Evolutionary conservation across 2,888 invertebrate species (phyloP).

Genomic region (Beris chalybata): DNA sequence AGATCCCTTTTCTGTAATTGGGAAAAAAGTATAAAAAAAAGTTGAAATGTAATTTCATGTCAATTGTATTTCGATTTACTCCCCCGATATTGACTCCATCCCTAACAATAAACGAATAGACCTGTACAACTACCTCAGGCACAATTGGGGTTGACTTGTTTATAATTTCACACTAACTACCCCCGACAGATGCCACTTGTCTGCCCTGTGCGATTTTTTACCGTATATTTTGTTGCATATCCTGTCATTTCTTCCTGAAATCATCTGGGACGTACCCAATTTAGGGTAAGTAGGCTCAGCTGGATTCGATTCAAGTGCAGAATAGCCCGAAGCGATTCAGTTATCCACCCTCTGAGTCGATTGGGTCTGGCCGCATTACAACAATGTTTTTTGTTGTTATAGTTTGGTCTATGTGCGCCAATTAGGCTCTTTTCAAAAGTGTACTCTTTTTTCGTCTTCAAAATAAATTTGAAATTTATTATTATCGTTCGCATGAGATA

Average conservation of each 20-base stretch:
- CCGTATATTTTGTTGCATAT: constrained; percentile 6
- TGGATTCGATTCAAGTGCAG: constrained; percentile 19
- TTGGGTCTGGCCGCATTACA: too few relatives aligned
- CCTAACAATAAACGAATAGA: constrained; percentile 11
- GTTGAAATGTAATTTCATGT: constrained; percentile 29
- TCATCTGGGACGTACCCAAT: neutral
- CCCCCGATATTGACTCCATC: constrained; percentile 14
- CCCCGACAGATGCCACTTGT: constrained; percentile 27
- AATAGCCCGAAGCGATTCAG: constrained; percentile 11
- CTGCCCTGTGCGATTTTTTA: constrained; percentile 3
- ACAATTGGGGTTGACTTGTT: constrained; percentile 32
- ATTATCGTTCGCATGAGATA: too few relatives aligned
- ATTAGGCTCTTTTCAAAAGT: too few relatives aligned
- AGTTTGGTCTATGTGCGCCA: too few relatives aligned
- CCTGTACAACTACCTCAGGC: constrained; percentile 24
- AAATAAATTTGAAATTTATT: too few relatives aligned
- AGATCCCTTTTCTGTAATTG: constrained; percentile 27
- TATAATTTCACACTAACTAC: constrained; percentile 35
- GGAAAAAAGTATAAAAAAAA: constrained; percentile 10
- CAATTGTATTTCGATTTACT: constrained; percentile 25
- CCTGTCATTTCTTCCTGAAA: constrained; percentile 6
- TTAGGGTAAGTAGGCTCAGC: constrained; percentile 14
- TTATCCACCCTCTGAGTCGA: too few relatives aligned
- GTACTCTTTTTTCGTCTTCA: too few relatives aligned
- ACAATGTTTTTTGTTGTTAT: too few relatives aligned